Base-by-base conservation (phyloP, 2,888 invertebrate genomes). In the Galeruca laticollis region DNA sequence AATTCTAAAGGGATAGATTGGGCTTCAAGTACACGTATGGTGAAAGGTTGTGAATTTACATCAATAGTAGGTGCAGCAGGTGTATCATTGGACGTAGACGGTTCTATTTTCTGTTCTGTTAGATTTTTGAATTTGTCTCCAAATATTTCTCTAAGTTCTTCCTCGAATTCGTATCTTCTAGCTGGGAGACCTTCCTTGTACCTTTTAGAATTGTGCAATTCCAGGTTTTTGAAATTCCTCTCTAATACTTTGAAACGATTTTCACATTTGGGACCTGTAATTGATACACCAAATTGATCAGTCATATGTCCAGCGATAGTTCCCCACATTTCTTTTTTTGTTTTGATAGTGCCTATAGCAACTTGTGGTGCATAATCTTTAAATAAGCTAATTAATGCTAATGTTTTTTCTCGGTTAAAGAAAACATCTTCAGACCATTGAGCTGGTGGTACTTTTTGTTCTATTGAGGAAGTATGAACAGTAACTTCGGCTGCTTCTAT, bases 241-340 rank as follows among this genome's bases (percentile, higher is more conserved):
- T 69, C 63, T 51, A 69, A 63, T 6, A 69, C 68, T 68, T 63
- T 63, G 26, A 63, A 63, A n/a, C 63, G 62, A 69, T 69, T 69
- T 59, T 69, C 68, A 33, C 68, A 69, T 63, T 69, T 69, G 21
- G 62, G 9, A 8, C 57, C 20, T n/a, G 35, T 37, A 63, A 69
- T 51, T 10, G 35, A n/a, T n/a, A 63, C 49, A 10, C 40, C 40
- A 43, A 37, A 52, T 13, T 35, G 47, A 13, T 40, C 49, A 6
- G 35, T 15, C 43, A 63, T 49, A 13, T 63, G 43, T 51, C 15
- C 21, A 9, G 63, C 54, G 33, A 69, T 59, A n/a, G 57, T 33
- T 59, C 59, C 62, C 70, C 70, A 70, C 63, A 67, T 61, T 67
- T 52, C 35, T 37, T 67, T 67, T 43, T 67, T 63, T 10, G 59